These are phyloP conservation scores for Drosophila macrospina DNA, from an alignment of 2,888 invertebrate genomes.

Conservation along the genomic window DNA sequence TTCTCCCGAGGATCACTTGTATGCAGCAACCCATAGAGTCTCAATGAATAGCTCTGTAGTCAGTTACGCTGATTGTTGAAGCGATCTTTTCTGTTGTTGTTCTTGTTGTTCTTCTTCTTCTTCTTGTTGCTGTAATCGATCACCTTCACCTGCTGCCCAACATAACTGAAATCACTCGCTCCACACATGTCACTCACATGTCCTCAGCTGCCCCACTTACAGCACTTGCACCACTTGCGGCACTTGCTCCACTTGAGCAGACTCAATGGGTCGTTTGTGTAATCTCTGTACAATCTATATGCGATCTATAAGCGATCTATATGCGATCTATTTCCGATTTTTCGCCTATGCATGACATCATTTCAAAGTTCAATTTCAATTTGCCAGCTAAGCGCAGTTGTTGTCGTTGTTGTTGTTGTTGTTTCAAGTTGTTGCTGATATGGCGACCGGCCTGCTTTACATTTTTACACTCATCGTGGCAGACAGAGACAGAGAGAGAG, in stretches of 20 bases:
- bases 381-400: background rate
- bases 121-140: background rate
- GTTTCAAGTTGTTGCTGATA: conserved; percentile 21
- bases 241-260: background rate
- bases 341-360: conserved; percentile 46
- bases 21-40: no score
- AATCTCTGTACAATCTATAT: conserved; percentile 7
- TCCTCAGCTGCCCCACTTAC: background rate
- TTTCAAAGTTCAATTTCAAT: conserved; percentile 44
- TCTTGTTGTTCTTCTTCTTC: no score
- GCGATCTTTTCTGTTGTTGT: background rate
- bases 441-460: conserved; percentile 66
- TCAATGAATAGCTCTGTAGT: background rate
- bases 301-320: conserved; percentile 24
- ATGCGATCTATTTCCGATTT: conserved; percentile 34
- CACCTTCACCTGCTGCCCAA: conserved; percentile 33
- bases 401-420: conserved; percentile 11
- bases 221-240: no score
- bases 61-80: no score
- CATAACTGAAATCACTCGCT: conserved; percentile 2
- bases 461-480: conserved; percentile 42
- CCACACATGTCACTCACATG: background rate
- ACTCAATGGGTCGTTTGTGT: background rate
- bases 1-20: no score
- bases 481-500: background rate